These are phyloP conservation scores for Drosophila borealis DNA, from an alignment of 2,888 invertebrate genomes.

Conservation along the genomic window DNA sequence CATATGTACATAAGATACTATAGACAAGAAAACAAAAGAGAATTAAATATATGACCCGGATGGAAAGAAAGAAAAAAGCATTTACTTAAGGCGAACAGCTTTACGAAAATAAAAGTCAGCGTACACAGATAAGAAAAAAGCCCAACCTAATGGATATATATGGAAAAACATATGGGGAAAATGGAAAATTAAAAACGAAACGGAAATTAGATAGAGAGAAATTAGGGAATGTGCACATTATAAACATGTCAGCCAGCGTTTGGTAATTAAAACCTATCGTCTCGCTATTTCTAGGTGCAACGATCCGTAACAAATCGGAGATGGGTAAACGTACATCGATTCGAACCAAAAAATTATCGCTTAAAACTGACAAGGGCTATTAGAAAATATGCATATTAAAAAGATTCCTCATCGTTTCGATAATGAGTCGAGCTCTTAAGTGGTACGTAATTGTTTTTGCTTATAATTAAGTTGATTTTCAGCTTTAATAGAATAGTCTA, in stretches of 20 bases:
- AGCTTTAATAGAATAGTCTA: too few species aligned
- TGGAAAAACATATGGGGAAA: not conserved
- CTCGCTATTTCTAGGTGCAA: not conserved
- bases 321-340: not conserved
- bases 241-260: not conserved
- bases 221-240: not conserved
- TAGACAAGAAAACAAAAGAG: constrained; percentile 10
- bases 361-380: too few species aligned
- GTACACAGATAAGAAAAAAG: not conserved
- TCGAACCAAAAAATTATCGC: too few species aligned
- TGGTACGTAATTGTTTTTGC: too few species aligned
- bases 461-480: too few species aligned
- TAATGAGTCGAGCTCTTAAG: too few species aligned
- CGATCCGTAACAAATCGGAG: not conserved
- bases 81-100: not conserved
- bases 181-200: not conserved
- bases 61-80: not conserved
- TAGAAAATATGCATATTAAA: too few species aligned
- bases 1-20: too few species aligned
- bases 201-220: not conserved
- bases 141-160: not conserved
- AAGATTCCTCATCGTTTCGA: too few species aligned
- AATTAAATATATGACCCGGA: not conserved
- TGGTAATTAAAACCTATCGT: not conserved
- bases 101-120: not conserved